phyloP scores from a whole-genome alignment of 2,888 invertebrate genomes.

The Chalcis sispes region DNA sequence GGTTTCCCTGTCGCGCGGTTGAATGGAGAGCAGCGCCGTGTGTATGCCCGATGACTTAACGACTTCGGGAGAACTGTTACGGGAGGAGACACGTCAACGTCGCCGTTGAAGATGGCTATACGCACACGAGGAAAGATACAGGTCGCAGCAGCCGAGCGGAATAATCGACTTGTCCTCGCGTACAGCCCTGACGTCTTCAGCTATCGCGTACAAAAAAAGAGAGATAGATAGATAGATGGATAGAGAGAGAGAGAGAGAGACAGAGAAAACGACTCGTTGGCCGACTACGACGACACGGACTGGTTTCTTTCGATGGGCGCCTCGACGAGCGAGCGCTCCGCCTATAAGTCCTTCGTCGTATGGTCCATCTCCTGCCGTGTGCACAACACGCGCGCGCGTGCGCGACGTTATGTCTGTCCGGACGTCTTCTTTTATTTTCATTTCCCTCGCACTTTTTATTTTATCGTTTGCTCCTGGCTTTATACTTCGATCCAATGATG shows the following conservation, averaged over 20 bases:
- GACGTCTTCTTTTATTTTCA: too few species aligned
- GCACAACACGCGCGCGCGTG: too few species aligned
- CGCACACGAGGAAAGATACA: slow-evolving; percentile 27
- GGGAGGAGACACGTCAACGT: neutral
- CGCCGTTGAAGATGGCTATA: slow-evolving; percentile 1
- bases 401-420: too few species aligned
- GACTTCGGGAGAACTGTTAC: slow-evolving; percentile 23
- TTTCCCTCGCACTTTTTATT: too few species aligned
- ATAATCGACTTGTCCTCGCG: slow-evolving; percentile 50
- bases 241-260: too few species aligned
- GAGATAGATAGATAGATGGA: too few species aligned
- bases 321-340: neutral
- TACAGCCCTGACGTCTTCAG: slow-evolving; percentile 40
- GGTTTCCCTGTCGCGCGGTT: neutral
- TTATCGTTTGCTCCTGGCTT: too few species aligned
- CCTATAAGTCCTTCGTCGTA: too few species aligned
- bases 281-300: neutral
- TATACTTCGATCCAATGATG: too few species aligned
- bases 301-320: slow-evolving; percentile 39
- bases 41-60: slow-evolving; percentile 46
- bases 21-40: neutral
- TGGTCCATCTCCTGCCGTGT: too few species aligned
- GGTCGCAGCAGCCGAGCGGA: slow-evolving; percentile 14
- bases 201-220: slow-evolving; percentile 14
- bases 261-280: too few species aligned